Base-by-base conservation (phyloP, 2,888 invertebrate species). In the Euclidia mi region DNA sequence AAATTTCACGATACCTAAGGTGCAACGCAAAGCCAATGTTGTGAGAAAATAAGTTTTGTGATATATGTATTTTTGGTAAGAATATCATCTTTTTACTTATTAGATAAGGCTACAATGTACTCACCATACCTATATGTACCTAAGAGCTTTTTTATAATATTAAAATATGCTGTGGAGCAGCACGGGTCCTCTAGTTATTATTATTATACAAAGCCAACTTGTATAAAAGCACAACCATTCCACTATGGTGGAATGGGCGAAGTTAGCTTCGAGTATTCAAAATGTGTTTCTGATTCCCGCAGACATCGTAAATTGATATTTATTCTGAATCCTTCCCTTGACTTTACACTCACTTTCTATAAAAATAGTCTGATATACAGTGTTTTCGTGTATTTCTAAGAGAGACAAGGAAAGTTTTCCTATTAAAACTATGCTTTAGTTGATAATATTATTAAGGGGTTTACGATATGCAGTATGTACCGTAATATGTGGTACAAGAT, bases 261-360 rank as follows among this genome's bases (percentile, higher is more conserved):
- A 76, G 51, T 65, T 72, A 60, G 45, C 48, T 55, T 63, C 72
- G 76, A 78, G 70, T 25, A 74, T 76, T 71, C 65, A 62, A 81
- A 89, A 89, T 84, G 82, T 82, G 84, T 89, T 87, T 88, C 87
- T 83, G 84, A 84, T 82, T 80, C 82, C 76, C 71, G 68, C 71
- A 76, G 78, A 79, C 78, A 69, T 79, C 78, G 76, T 84, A 86
- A 88, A 88, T 88, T 88, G 82, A 85, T 90, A 89, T 89, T 84
- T 86, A 88, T 85, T 83, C 76, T 49, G 69, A 79, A 77, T 76
- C 64, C 59, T 67, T 59, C 53, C 51, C 51, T 48, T 32, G 57
- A 59, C 49, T 59, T 48, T 57, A 57, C 59, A 65, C 56, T 69
- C 51, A 58, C 55, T 76, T 72, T 61, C 41, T 44, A 52, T 29